Conservation (phyloP, 2,888 invertebrate genomes). For the Chymomyza caudatula region DNA sequence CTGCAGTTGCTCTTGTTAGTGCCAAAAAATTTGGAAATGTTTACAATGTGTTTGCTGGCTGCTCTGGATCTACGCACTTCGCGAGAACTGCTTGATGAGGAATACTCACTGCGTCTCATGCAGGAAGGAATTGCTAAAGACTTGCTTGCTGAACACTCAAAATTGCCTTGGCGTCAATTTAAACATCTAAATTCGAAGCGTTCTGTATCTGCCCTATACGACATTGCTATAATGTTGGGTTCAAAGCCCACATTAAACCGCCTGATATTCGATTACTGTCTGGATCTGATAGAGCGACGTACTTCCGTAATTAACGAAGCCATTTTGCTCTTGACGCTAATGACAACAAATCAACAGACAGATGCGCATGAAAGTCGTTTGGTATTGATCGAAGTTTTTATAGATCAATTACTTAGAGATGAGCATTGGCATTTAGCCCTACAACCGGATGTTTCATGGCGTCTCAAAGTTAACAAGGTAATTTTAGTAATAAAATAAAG, state of each 20-base stretch:
- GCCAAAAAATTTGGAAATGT: constrained; percentile 79
- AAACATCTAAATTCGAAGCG: constrained; percentile 80
- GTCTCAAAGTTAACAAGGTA: constrained; percentile 66
- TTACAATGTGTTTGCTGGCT: constrained; percentile 81
- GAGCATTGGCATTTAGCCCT: constrained; percentile 75
- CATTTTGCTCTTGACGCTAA: constrained; percentile 67
- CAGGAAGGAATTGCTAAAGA: constrained; percentile 46
- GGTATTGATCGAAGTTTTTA: constrained; percentile 55
- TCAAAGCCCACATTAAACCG: constrained; percentile 78
- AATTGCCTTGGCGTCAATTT: constrained; percentile 83
- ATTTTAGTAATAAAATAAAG: background rate
- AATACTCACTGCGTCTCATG: constrained; percentile 71
- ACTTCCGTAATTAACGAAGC: constrained; percentile 81
- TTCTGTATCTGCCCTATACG: constrained; percentile 79
- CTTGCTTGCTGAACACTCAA: constrained; percentile 70
- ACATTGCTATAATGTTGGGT: constrained; percentile 81
- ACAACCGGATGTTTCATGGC: constrained; percentile 65
- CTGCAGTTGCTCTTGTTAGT: constrained; percentile 81
- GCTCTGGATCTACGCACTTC: constrained; percentile 79
- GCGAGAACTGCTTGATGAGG: constrained; percentile 80
- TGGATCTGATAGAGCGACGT: constrained; percentile 80
- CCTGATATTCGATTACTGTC: constrained; percentile 82
- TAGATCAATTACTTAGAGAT: constrained; percentile 72
- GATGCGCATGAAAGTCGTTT: constrained; percentile 31
- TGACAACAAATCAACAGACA: constrained; percentile 47